These are phyloP conservation scores for Eupsittula cactorum DNA, from an alignment of 2,113 vertebrate species.

Conservation along the genomic window DNA sequence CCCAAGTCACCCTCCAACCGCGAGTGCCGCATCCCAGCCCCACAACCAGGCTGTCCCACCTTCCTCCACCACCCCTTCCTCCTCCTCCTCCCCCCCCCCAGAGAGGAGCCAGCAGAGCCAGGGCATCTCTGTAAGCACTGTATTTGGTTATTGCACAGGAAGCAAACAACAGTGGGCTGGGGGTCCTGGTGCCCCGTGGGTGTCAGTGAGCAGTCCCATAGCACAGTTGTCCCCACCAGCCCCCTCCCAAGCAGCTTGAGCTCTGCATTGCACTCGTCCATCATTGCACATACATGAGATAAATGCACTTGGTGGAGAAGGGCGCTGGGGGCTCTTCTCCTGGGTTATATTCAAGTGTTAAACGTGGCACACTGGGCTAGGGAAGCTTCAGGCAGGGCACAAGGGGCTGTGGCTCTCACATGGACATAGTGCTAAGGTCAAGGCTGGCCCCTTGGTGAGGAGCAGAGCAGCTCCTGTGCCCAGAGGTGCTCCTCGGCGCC, in stretches of 20 bases:
- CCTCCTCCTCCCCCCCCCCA: background rate
- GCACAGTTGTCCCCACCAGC: background rate
- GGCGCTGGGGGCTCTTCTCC: conserved; percentile 33
- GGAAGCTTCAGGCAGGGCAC: conserved; percentile 74
- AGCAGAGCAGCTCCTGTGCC: background rate
- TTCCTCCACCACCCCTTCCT: background rate
- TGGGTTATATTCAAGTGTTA: conserved; percentile 80
- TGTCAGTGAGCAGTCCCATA: background rate
- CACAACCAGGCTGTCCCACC: background rate
- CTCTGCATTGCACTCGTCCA: conserved; percentile 74
- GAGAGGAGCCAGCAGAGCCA: background rate
- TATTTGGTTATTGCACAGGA: conserved; percentile 80
- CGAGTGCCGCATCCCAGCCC: background rate
- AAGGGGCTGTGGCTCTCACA: conserved; percentile 7
- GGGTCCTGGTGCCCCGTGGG: conserved; percentile 52
- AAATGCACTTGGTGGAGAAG: conserved; percentile 87
- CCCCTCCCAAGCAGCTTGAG: conserved; percentile 61
- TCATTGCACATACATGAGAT: conserved; percentile 76
- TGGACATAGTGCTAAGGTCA: conserved; percentile 64
- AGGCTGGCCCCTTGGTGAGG: background rate
- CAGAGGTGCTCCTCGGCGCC: background rate
- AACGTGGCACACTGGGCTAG: conserved; percentile 79
- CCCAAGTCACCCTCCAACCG: fast-evolving
- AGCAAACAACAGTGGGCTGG: conserved; percentile 74
- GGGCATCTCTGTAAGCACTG: conserved; percentile 72